Base-by-base conservation (phyloP, 2,113 vertebrate species). In the Pagrus major region DNA sequence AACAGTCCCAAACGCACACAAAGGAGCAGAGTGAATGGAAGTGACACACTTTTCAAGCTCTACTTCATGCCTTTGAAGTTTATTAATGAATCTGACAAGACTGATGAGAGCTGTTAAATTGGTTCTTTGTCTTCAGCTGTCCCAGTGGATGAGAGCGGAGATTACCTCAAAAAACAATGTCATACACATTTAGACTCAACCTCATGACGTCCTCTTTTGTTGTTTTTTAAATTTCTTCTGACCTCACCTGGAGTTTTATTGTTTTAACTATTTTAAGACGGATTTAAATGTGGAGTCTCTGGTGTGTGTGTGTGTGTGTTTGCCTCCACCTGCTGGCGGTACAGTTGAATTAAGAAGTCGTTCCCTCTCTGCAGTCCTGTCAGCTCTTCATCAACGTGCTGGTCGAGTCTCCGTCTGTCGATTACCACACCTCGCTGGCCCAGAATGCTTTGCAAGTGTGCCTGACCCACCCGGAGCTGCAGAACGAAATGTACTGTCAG, bases 351-450 rank as follows among this genome's bases (percentile, higher is more conserved):
- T 16, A 52, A 37, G 2, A 65, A 44, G 21, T 47, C 11, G 7
- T 11, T 49, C 2, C 31, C 9, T 61, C 46, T 83, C 63, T 44
- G 21, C 91, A 97, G 97, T 97, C 96, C 72, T 97, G 96, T 84
- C 96, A 97, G 92, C 94, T 97, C 83, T 97, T 97, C 93, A 97
- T 97, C 90, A 97, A 97, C 0, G 96, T 97, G 54, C 94, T 96
- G 51, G 96, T 96, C 37, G 97, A 97, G 91, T 96, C 96, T 1
- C 92, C 97, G 1, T 97, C 96, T 23, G 89, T 97, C 27, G 97
- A 97, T 87, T 97, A 97, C 89, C 96, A 97, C 0, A 96, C 96
- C 33, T 97, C 96, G 0, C 91, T 97, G 83, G 96, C 96, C 86
- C 96, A 97, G 94, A 97, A 95, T 55, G 96, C 96, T 21, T 84